These are phyloP conservation scores for Polyommatus icarus DNA, from an alignment of 2,888 invertebrate species.

Conservation along the genomic window DNA sequence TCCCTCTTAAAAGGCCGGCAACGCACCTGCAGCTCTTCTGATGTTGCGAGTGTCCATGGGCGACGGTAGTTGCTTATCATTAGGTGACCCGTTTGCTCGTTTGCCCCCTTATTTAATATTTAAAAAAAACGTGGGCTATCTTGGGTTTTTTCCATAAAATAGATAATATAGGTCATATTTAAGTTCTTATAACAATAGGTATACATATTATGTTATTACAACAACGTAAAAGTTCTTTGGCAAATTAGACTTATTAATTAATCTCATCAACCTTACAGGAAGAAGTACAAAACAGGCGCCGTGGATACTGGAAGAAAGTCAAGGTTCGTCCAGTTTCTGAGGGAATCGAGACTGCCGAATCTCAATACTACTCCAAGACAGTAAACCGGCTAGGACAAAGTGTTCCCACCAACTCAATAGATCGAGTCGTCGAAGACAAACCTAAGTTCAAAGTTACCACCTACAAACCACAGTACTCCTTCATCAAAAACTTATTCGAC, in stretches of 20 bases:
- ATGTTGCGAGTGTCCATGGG: too few species aligned
- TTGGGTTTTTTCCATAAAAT: background rate
- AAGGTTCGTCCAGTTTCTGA: constrained; percentile 82
- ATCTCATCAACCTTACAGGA: constrained; percentile 51
- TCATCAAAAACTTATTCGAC: constrained; percentile 59
- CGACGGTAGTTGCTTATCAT: too few species aligned
- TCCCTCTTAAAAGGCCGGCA: too few species aligned
- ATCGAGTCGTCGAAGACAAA: constrained; percentile 51
- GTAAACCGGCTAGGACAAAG: constrained; percentile 72
- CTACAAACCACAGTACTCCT: constrained; percentile 63
- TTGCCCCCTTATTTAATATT: too few species aligned
- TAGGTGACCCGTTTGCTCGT: too few species aligned
- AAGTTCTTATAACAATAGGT: background rate
- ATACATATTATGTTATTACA: background rate
- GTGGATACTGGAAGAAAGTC: constrained; percentile 88
- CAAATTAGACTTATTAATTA: background rate
- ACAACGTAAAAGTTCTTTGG: background rate
- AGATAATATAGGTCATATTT: background rate
- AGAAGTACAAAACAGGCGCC: constrained; percentile 69
- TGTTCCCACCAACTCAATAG: constrained; percentile 52
- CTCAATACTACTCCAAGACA: constrained; percentile 83
- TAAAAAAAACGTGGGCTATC: background rate
- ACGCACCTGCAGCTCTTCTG: too few species aligned
- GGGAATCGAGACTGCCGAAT: constrained; percentile 88
- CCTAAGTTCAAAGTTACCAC: constrained; percentile 61